Evolutionary conservation across 2,113 vertebrate species (phyloP).

Genomic region (Mirza zaza): DNA sequence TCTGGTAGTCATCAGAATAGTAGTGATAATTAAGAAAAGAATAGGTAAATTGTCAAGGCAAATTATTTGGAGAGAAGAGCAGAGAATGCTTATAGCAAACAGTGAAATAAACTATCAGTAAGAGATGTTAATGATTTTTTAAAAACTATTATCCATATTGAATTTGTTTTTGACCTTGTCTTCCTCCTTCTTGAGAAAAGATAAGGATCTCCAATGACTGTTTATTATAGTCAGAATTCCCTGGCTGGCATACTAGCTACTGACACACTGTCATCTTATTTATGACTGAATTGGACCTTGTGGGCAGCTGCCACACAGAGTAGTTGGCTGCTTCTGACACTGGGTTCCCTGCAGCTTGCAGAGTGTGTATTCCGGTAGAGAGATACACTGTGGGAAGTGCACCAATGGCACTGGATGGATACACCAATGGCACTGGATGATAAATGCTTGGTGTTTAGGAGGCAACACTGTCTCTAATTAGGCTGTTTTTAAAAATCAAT

Average conservation of each 20-base stretch:
- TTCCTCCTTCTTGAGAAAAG: neutral
- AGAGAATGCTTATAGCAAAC: neutral
- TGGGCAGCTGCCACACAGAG: neutral
- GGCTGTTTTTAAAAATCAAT: neutral
- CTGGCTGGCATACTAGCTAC: neutral
- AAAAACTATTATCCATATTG: neutral
- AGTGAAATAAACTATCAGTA: neutral
- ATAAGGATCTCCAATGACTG: neutral
- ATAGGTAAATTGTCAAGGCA: neutral
- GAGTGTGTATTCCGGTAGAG: neutral
- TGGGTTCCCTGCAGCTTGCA: neutral
- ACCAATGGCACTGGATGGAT: neutral
- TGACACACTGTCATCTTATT: neutral
- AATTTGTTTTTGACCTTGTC: neutral
- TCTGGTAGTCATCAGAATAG: neutral
- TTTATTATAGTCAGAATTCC: neutral
- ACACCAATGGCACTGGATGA: neutral
- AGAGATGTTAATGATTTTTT: neutral
- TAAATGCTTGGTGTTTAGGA: neutral
- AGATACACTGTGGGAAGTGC: neutral
- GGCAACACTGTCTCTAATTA: neutral
- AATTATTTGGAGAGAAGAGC: neutral
- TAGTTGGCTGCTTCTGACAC: neutral
- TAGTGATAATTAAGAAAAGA: neutral
- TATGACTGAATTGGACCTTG: neutral